Base-by-base conservation (phyloP, 2,797 vertebrate genomes). In the Phrynocephalus forsythii region DNA sequence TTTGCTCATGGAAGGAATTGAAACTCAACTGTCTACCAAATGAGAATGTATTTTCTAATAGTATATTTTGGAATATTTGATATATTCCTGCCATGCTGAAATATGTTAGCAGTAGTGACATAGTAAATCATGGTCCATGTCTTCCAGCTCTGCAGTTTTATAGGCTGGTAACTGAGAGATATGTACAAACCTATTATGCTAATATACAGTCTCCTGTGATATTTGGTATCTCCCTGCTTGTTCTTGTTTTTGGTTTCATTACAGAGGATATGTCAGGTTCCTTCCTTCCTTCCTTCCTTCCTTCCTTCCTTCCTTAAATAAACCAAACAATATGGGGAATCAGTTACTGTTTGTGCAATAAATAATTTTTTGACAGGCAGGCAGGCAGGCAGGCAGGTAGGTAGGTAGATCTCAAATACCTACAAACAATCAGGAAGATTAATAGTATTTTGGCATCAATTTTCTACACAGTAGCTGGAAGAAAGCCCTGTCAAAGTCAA, bases 51-150 rank as follows among this genome's bases (percentile, higher is more conserved):
- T 9, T 71, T 78, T 1, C 30, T 24, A 0, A 16, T 1, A 3
- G 0, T 5, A 76, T n/a, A 9, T 24, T 8, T 71, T 0, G 0
- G 44, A 72, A 33, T 73, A 50, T 0, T 0, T 0, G 7, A 0
- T 4, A 11, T 56, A 56, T 67, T 48, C 79, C 76, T 26, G 28
- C 0, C 6, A 48, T 0, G 5, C 0, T 67, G 18, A 3, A 68
- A 13, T 5, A 0, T 20, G 38, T 20, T 30, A 1, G 38, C n/a
- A 28, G 0, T 44, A 28, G 0, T 5, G 60, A 4, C 9, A 2
- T 66, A 69, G 0, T 77, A 68, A 66, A 0, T 28, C 6, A 1
- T 69, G 44, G 11, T 0, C 79, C 18, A n/a, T 0, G 1, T 2
- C 15, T 5, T 6, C 8, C 82, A 7, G 30, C 33, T 66, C n/a